Percentiles rank a stretch among this genome's conserved stretches.
phyloP scores from a whole-genome alignment of 1,140 invertebrate genomes.

The Caenorhabditis tropicalis region DNA sequence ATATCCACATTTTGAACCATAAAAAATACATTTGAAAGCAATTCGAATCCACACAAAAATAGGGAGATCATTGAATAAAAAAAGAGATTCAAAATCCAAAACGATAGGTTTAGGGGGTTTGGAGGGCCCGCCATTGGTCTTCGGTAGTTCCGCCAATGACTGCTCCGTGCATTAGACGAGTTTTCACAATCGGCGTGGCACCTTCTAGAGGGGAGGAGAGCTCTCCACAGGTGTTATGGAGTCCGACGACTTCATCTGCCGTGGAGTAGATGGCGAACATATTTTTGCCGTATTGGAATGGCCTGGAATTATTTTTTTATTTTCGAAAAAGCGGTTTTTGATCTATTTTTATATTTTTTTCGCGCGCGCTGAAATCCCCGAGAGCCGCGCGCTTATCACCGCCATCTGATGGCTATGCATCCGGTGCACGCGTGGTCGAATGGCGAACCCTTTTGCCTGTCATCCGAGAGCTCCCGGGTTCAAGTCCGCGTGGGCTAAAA shows the following conservation, averaged over 20 bases:
- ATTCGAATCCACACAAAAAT: neutral
- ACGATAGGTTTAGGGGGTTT: neutral
- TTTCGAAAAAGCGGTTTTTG: too few species aligned
- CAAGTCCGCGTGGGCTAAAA: neutral
- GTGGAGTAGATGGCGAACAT: slow-evolving; percentile 59
- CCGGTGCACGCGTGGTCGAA: too few species aligned
- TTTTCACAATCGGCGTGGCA: slow-evolving; percentile 58
- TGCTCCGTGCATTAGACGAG: slow-evolving; percentile 41
- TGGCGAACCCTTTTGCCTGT: neutral
- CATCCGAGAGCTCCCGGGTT: neutral
- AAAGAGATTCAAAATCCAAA: neutral
- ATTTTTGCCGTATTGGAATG: slow-evolving; percentile 47
- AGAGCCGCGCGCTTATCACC: neutral
- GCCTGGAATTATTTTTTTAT: too few species aligned
- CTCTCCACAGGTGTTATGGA: slow-evolving; percentile 46
- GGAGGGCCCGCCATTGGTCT: slow-evolving; percentile 16
- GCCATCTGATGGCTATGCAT: too few species aligned
- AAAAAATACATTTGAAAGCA: neutral
- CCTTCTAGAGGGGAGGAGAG: slow-evolving; percentile 54
- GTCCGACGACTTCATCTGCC: slow-evolving; percentile 52
- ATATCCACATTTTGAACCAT: neutral
- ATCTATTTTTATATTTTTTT: too few species aligned
- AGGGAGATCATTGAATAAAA: neutral
- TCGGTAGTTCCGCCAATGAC: slow-evolving; percentile 26
- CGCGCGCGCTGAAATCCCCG: too few species aligned